A percentile compares a stretch with the other conserved stretches of the same genome.
phyloP scores from a whole-genome alignment of 2,113 vertebrate genomes.

The Paralichthys olivaceus region DNA sequence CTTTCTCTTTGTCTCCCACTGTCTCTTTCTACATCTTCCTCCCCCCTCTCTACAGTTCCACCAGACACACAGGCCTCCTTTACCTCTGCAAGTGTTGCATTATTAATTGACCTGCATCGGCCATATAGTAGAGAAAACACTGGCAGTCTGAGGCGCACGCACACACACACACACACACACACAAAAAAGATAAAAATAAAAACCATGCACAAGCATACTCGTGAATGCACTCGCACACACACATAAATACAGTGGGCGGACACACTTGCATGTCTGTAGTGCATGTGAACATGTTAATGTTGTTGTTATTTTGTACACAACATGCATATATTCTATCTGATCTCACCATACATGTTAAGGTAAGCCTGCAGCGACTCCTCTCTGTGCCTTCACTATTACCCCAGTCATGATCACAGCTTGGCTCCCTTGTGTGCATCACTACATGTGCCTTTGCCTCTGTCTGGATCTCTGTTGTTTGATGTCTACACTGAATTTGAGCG shows the following conservation, averaged over 20 bases:
- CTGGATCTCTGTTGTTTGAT: constrained; percentile 61
- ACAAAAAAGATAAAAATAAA: not conserved
- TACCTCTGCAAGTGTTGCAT: constrained; percentile 78
- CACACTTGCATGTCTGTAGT: not conserved
- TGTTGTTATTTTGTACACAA: constrained; percentile 61
- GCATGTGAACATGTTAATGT: constrained; percentile 21
- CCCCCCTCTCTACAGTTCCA: constrained; percentile 17
- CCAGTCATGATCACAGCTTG: constrained; percentile 59
- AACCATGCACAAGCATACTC: not conserved
- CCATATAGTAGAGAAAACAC: constrained; percentile 57
- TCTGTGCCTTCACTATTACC: constrained; percentile 53
- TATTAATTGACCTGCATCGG: constrained; percentile 78
- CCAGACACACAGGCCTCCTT: constrained; percentile 62
- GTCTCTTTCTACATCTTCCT: constrained; percentile 1
- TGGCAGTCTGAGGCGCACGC: constrained; percentile 8
- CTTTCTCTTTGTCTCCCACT: constrained; percentile 62
- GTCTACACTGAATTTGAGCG: constrained; percentile 28
- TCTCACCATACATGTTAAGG: constrained; percentile 57
- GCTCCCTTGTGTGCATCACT: constrained; percentile 54
- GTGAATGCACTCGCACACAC: not conserved
- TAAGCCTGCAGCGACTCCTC: constrained; percentile 61
- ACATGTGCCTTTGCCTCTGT: constrained; percentile 60
- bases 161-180: not conserved
- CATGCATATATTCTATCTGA: constrained; percentile 71
- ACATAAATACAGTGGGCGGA: not conserved